Base-by-base conservation (phyloP, 2,797 vertebrate species). In the Lophius americanus region DNA sequence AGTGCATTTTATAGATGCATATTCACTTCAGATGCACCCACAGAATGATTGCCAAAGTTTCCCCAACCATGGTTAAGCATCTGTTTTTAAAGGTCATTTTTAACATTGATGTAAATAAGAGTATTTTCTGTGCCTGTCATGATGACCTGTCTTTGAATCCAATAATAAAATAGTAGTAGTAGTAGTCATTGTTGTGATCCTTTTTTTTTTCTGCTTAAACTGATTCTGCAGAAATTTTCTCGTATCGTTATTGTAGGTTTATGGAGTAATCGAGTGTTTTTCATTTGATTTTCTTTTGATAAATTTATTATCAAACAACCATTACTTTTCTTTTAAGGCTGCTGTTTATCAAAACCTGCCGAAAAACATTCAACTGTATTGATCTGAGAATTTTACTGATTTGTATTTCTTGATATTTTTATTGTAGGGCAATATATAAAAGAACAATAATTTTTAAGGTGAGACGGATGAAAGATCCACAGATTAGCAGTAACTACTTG, bases 121-220 rank as follows among this genome's bases (percentile, higher is more conserved):
- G 85, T 93, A 92, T 93, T 93, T 92, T 91, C 92, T 92, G 79
- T 91, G 82, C 78, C 81, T 87, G 83, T 91, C 23, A 74, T 86
- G 72, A 76, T 75, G 68, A 84, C 76, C 68, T 80, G 80, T 87
- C 85, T 77, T 75, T 62, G 53, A 65, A 65, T 85, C 72, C 55
- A 63, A 51, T 86, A 94, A 92, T 93, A 94, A 94, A 94, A 87
- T 82, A 79, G 78, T 73, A 65, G 23, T 23, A 23, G 23, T 23
- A 79, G 78, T 73, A 65, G 23, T 23, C 1, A 2, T 23, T 2
- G 23, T 23, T 23, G 23, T 23, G 23, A 23, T 23, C 23, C 2
- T 23, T 23, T 23, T 1, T 23, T 23, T 23, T 23, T 1, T 23
- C 23, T 23, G 23, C 23, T 23, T 23, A 23, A 23, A 23, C 23